Evolutionary conservation across 2,888 invertebrate genomes (phyloP), one percentile per base, ranked within the genome.

Genomic region (Caenorhabditis sulstoni): DNA sequence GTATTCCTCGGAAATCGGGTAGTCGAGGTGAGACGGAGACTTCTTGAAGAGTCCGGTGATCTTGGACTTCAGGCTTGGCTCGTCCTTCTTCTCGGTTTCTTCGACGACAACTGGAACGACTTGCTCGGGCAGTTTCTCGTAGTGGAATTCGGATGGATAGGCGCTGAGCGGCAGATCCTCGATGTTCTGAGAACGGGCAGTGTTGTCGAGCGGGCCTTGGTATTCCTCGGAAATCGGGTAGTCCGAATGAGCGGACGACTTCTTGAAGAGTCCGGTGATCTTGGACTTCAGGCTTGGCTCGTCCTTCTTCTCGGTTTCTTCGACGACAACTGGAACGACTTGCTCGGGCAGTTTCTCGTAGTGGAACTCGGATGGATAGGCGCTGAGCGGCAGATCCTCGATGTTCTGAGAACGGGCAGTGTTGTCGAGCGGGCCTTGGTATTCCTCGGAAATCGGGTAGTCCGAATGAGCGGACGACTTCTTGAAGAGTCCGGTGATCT

Each of bases 401-500:
- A 85, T 59, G 37, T 84, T 80, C n/a, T 44, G 39, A 8, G 35
- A 4, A 22, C 64, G 49, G 14, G 49, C 70, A 41, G 79, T 80
- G 47, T 66, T 44, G 52, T 81, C 79, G 18, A 67, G 18, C 47
- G 83, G 83, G 49, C 83, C 83, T 44, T 75, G 76, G 61, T 70
- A 83, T 49, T 18, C 18, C 12, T 78, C 83, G 37, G 59, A 66
- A 41, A 59, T 62, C 18, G 82, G 81, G 47, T 81, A 82, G 62
- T 82, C 82, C 35, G 74, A 78, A 41, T 81, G 81, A 29, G 81
- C 64, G 12, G 81, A 58, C n/a, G 81, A 62, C 49, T 65, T 66
- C 57, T 81, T 82, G 80, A 82, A 82, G 39, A 82, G 67, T 37
- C 82, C 81, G 55, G 73, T 70, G 39, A 81, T 83, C 57, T 67